Evolutionary conservation across 2,888 invertebrate genomes (phyloP), one percentile per base, ranked within the genome.

Genomic region (Oasisia sp.): DNA sequence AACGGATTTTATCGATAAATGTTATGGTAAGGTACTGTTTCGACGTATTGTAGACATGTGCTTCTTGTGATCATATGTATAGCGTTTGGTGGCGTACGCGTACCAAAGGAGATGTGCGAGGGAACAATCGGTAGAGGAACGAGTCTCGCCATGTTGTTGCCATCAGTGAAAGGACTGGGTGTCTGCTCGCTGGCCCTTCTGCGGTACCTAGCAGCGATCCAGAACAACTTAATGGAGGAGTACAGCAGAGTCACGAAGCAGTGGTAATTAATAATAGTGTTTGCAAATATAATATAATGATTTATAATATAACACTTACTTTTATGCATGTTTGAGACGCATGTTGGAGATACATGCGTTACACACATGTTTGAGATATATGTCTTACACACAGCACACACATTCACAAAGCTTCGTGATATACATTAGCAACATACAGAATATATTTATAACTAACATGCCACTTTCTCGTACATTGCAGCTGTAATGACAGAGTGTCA

Each of bases 101-200:
- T 93, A 19, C 93, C 93, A 5, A 92, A 92, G n/a, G 93, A 93
- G 74, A 92, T 93, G 91, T 93, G 93, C 91, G 91, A 93, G 56
- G 58, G 89, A 89, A 45, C 44, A 14, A 93, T 94, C n/a, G 92
- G 58, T n/a, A 89, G 91, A 12, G 91, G 92, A 5, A 89, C 93
- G 14, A 92, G 93, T 7, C 89, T 94, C 38, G 92, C 94, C 32
- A 92, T 92, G 58, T 92, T 94, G 38, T 89, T 94, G 50, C 94
- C 94, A 7, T 93, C 94, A 32, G 92, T 92, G 32, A 93, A 93
- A 38, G 95, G 94, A 12, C 93, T 93, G 2, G 95, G 95, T 27
- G 93, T 94, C n/a, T 95, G 95, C 91, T 93, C 95, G n/a, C 94
- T 94, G 89, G 93, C 94, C 89, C 91, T 95, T 50, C 91, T 95